These are phyloP conservation scores for Capitella teleta DNA, from an alignment of 1,140 invertebrate genomes.

Conservation along the genomic window DNA sequence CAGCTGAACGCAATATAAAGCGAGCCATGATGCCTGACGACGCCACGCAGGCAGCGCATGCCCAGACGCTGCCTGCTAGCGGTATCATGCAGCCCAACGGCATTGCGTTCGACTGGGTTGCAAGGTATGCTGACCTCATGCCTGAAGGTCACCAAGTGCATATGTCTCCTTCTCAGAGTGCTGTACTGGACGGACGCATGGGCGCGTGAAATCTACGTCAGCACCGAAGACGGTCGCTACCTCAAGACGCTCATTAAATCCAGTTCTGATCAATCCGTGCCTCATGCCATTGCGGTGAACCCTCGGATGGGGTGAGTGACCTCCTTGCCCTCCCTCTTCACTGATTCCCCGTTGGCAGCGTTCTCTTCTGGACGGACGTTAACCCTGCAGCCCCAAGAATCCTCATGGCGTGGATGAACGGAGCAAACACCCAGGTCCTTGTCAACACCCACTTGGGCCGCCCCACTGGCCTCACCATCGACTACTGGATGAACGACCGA, in stretches of 20 bases:
- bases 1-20: slow-evolving; percentile 72
- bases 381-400: slow-evolving; percentile 59
- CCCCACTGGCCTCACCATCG: slow-evolving; percentile 78
- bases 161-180: slow-evolving; percentile 50
- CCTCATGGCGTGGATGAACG: slow-evolving; percentile 79
- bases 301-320: slow-evolving; percentile 53
- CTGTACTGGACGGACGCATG: slow-evolving; percentile 83
- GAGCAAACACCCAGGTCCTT: slow-evolving; percentile 66
- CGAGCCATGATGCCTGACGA: slow-evolving; percentile 70
- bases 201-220: slow-evolving; percentile 64
- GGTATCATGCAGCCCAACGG: slow-evolving; percentile 68
- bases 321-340: too few relatives aligned
- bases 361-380: slow-evolving; percentile 81
- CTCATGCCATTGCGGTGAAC: slow-evolving; percentile 76
- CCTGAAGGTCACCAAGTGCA: neutral
- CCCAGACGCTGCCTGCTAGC: slow-evolving; percentile 65
- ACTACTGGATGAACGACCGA: slow-evolving; percentile 67
- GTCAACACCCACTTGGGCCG: slow-evolving; percentile 67
- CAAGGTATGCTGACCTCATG: slow-evolving; percentile 34
- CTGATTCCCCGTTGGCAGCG: too few relatives aligned
- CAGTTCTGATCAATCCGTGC: slow-evolving; percentile 55
- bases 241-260: slow-evolving; percentile 56
- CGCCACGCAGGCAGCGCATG: slow-evolving; percentile 57
- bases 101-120: slow-evolving; percentile 82
- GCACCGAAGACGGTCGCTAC: slow-evolving; percentile 81